Evolutionary conservation across 1,140 invertebrate genomes (phyloP).

Genomic region (Laupala kohalensis): DNA sequence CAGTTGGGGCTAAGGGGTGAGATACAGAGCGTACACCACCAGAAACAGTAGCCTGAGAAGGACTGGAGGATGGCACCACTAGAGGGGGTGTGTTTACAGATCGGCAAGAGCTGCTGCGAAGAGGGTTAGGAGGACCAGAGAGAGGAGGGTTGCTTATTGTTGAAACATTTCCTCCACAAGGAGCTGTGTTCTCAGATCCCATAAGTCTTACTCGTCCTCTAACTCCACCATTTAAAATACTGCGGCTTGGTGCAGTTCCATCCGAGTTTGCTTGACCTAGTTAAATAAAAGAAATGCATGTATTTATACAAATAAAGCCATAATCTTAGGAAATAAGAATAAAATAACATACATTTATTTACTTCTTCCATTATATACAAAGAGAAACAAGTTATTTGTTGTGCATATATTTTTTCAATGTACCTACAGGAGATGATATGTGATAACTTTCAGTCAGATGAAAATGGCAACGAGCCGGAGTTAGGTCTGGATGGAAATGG

Average conservation of each 20-base stretch:
- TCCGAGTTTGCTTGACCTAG: slow-evolving; percentile 27
- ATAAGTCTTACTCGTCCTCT: slow-evolving; percentile 47
- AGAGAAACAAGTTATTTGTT: too few relatives aligned
- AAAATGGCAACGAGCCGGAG: too few relatives aligned
- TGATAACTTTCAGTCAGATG: too few relatives aligned
- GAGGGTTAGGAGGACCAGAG: neutral
- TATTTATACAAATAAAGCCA: too few relatives aligned
- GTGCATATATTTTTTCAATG: too few relatives aligned
- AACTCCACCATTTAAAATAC: slow-evolving; percentile 53
- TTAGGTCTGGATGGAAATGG: too few relatives aligned
- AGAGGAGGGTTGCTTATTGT: neutral
- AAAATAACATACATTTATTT: too few relatives aligned
- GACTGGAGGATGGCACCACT: neutral
- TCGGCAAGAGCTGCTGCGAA: slow-evolving; percentile 18
- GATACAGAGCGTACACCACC: too few relatives aligned
- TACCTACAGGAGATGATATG: too few relatives aligned
- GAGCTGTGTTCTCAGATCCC: slow-evolving; percentile 32
- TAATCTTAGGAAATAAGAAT: too few relatives aligned
- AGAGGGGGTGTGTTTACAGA: slow-evolving; percentile 17
- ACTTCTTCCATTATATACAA: too few relatives aligned
- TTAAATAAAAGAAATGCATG: slow-evolving; percentile 16
- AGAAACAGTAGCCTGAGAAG: neutral
- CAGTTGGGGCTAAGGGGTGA: too few relatives aligned
- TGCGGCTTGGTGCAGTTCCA: slow-evolving; percentile 29
- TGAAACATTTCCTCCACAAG: slow-evolving; percentile 15